Base-by-base conservation (phyloP, 2,113 vertebrate genomes). In the Sapajus apella region DNA sequence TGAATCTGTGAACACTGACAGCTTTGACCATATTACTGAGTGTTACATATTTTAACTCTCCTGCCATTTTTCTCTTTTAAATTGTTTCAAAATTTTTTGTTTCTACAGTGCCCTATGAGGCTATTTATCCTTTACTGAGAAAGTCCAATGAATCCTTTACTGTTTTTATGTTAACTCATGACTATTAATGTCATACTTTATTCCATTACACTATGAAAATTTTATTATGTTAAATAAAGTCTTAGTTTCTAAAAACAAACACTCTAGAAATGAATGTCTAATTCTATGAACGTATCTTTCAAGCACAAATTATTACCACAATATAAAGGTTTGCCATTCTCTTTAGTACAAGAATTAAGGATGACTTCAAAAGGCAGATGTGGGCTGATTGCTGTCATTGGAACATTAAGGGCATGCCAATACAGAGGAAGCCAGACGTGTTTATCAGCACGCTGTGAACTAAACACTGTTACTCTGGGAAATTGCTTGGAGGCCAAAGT, bases 281-380 rank as follows among this genome's bases (percentile, higher is more conserved):
- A 77, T 50, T 68, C 85, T 94, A 52, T 55, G 70, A 92, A 55
- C 20, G 8, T 72, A 25, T n/a, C 35, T 92, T 87, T 90, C 61
- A 72, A 87, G 45, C 30, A 87, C 32, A 76, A 96, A 80, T 95
- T 84, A 85, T 40, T 94, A 72, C 40, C 30, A 37, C 14, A 52
- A 93, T 94, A 61, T 95, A 40, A 87, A 84, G 17, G 88, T 97
- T 87, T 85, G 56, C 72, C 85, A 82, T 95, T 77, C 58, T 52
- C n/a, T 32, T 37, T 77, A 40, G 43, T 72, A 68, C 6, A 80
- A 85, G 84, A 94, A 95, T 80, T 87, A 85, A 87, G 56, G 64
- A 84, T 87, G 94, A 77, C 87, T 95, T 95, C 64, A 83, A 96
- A 64, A 94, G 72, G 81, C 84, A 95, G 84, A 90, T 68, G 43